These are phyloP conservation scores for Tubulanus polymorphus DNA, from an alignment of 2,888 invertebrate genomes.

Conservation along the genomic window DNA sequence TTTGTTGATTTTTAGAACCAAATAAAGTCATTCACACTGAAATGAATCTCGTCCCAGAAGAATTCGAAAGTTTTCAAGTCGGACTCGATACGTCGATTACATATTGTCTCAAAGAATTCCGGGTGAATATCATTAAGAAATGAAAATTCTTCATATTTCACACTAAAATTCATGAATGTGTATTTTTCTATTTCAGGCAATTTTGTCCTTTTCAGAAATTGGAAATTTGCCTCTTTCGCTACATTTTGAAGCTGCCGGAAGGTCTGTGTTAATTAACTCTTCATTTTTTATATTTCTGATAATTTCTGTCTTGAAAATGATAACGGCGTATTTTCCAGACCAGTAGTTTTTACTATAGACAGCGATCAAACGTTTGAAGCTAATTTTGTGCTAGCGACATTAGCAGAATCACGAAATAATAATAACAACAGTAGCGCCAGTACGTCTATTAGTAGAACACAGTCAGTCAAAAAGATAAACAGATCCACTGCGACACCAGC, in stretches of 20 bases:
- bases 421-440: too few species aligned
- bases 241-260: constrained; percentile 74
- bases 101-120: constrained; percentile 79
- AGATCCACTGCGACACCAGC: too few species aligned
- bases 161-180: background rate
- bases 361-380: constrained; percentile 72
- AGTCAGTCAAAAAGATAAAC: too few species aligned
- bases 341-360: constrained; percentile 71
- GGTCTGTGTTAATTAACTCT: constrained; percentile 53
- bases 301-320: too few species aligned
- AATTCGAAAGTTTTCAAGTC: constrained; percentile 69
- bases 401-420: too few species aligned
- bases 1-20: constrained; percentile 55
- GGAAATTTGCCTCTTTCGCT: constrained; percentile 66
- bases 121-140: constrained; percentile 51
- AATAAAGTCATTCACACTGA: constrained; percentile 73
- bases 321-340: constrained; percentile 55
- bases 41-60: constrained; percentile 66
- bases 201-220: constrained; percentile 74
- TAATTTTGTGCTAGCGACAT: constrained; percentile 75
- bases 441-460: too few species aligned
- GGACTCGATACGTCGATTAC: constrained; percentile 69
- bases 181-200: constrained; percentile 54
- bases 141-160: background rate
- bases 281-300: constrained; percentile 2